A percentile compares a stretch with the other conserved stretches of the same genome.
Evolutionary conservation across 64 coral and sea anemone species (phyloP).

Genomic region (Dendrophyllia cribrosa): DNA sequence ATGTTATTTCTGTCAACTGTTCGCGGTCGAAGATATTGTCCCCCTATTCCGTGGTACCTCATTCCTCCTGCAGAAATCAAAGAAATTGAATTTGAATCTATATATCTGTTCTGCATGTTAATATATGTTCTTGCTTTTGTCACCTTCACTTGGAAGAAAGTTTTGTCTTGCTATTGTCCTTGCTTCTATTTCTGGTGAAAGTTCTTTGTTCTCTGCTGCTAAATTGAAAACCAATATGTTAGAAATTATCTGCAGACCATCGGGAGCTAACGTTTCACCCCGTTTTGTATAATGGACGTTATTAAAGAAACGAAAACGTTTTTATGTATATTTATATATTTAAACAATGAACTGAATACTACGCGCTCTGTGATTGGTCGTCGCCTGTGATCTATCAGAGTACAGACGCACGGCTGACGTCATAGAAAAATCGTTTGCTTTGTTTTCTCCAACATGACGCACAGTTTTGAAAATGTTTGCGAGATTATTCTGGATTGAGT

Average conservation of each 20-base stretch:
- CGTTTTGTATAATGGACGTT: too few relatives aligned
- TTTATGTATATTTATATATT: background rate
- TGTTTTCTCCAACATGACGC: too few relatives aligned
- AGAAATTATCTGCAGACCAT: background rate
- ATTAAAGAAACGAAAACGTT: too few relatives aligned
- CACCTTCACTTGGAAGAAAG: conserved; percentile 34
- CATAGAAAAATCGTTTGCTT: background rate
- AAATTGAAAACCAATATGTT: background rate
- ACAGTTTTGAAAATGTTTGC: too few relatives aligned
- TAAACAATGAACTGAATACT: background rate
- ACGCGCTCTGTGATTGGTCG: too few relatives aligned
- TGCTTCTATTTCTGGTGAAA: conserved; percentile 33
- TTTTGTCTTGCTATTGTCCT: conserved; percentile 46
- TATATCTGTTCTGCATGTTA: background rate
- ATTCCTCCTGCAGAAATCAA: background rate
- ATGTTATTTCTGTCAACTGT: conserved; percentile 26
- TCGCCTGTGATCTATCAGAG: too few relatives aligned
- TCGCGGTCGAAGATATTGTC: conserved; percentile 19
- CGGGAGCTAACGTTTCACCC: too few relatives aligned
- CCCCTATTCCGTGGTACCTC: conserved; percentile 1
- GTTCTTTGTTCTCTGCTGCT: background rate
- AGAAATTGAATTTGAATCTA: background rate
- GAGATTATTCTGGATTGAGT: too few relatives aligned
- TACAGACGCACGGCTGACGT: background rate
- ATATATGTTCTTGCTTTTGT: background rate